Evolutionary conservation across 2,888 invertebrate species (phyloP), one percentile per base, ranked within the genome.

Genomic region (Monopis laevigella): DNA sequence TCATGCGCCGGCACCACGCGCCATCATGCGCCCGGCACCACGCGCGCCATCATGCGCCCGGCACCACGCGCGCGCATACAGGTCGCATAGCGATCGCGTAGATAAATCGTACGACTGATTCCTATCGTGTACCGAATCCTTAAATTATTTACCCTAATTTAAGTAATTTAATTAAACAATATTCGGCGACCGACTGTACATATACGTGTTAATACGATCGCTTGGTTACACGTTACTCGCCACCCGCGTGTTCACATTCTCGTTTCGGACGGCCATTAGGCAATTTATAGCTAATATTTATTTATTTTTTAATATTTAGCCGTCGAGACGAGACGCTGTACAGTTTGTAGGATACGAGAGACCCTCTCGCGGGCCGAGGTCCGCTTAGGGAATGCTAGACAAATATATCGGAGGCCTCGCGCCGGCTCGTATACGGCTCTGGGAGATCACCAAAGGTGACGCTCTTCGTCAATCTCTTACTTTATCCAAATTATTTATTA

Each of bases 191-290:
- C 60, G 65, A 68, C 55, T 80, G 78, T 78, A 80, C 69, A 80
- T 78, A 72, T 65, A 68, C 71, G 65, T 75, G 66, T 62, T 77
- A 70, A 75, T 35, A 8, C 54, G 62, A 65, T 69, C 65, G 66
- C 62, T 71, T 67, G 73, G 71, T 75, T 36, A 8, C 63, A 72
- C 72, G 69, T 73, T 68, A 73, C 65, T 71, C 62, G 72, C 80
- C 80, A 80, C 80, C 78, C 67, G 78, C 73, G 80, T 80, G 80
- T 80, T 80, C 80, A 80, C 75, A 48, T 65, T 72, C 65, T 66
- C 74, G 66, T 78, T 78, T 78, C 75, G 53, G 60, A 70, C 70
- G 80, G 80, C 72, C 64, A 65, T 65, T 80, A 80, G 78, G 62
- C 71, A 80, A 78, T 71, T 75, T 67, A 58, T 78, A 78, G 77